These are phyloP conservation scores for Caerostris extrusa DNA, from an alignment of 1,140 invertebrate species.

Conservation along the genomic window DNA sequence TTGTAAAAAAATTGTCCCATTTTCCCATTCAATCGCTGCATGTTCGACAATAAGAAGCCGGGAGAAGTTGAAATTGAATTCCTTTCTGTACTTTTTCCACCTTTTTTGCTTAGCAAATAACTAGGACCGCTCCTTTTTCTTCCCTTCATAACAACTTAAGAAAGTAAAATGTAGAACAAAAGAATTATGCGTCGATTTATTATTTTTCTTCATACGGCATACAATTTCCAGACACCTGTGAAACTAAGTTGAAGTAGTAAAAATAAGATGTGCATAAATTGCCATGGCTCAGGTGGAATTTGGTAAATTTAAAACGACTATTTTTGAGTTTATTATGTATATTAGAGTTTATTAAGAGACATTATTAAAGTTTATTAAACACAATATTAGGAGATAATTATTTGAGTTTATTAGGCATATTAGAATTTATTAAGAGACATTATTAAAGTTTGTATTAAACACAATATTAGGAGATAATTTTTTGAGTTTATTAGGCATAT, in stretches of 20 bases:
- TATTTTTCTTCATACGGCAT: not conserved
- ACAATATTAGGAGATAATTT: no score
- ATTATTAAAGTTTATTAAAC: no score
- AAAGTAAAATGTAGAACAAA: constrained; percentile 5
- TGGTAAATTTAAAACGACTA: no score
- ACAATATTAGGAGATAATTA: no score
- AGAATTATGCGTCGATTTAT: constrained; percentile 39
- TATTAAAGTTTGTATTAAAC: no score
- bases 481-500: no score
- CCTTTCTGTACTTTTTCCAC: constrained; percentile 37
- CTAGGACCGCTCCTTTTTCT: not conserved
- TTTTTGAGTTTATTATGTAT: no score
- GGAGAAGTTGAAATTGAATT: constrained; percentile 45
- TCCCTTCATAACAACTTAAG: not conserved
- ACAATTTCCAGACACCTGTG: not conserved
- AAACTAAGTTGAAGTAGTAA: not conserved
- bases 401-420: no score
- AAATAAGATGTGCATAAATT: no score
- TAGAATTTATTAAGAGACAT: no score
- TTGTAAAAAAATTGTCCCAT: constrained; percentile 64
- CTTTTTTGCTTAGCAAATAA: constrained; percentile 60
- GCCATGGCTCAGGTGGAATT: no score
- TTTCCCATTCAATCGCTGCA: constrained; percentile 38
- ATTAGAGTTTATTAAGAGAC: no score
- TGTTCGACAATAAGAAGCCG: constrained; percentile 52